Percentiles rank a stretch among this genome's conserved stretches.
Conservation (phyloP, 2,888 invertebrate genomes). For the Antheraea yamamai region DNA sequence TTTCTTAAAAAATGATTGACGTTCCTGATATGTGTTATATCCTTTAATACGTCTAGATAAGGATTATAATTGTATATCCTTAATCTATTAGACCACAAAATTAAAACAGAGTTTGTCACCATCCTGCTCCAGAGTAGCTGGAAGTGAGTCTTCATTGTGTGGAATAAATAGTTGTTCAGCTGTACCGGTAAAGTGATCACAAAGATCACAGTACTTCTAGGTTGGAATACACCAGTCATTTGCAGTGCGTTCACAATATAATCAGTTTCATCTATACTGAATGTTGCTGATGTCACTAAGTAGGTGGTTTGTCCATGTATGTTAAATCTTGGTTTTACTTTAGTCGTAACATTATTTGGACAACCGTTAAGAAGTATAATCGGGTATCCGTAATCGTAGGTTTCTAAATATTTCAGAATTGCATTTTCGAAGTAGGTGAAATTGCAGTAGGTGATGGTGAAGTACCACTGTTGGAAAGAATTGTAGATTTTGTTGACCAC, state of each 20-base stretch:
- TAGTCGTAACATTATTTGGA: slow-evolving; percentile 51
- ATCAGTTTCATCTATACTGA: slow-evolving; percentile 61
- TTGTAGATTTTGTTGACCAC: slow-evolving; percentile 68
- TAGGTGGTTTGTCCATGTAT: slow-evolving; percentile 71
- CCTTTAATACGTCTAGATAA: slow-evolving; percentile 64
- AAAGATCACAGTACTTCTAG: slow-evolving; percentile 68
- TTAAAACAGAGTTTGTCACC: slow-evolving; percentile 75
- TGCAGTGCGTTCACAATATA: slow-evolving; percentile 56
- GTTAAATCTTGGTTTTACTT: slow-evolving; percentile 63
- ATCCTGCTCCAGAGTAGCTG: slow-evolving; percentile 76
- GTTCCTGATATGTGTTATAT: slow-evolving; percentile 65
- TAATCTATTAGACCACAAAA: slow-evolving; percentile 57
- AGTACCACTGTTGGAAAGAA: slow-evolving; percentile 71
- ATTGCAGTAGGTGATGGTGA: slow-evolving; percentile 72
- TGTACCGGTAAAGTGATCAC: slow-evolving; percentile 58
- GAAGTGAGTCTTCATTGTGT: slow-evolving; percentile 71
- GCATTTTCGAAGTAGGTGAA: slow-evolving; percentile 75
- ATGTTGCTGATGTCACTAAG: slow-evolving; percentile 60
- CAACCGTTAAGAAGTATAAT: slow-evolving; percentile 70
- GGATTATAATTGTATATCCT: slow-evolving; percentile 79
- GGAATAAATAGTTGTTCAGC: slow-evolving; percentile 61
- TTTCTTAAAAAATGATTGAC: slow-evolving; percentile 45
- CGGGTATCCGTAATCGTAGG: slow-evolving; percentile 63
- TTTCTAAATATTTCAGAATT: slow-evolving; percentile 70
- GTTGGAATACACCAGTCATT: slow-evolving; percentile 70